phyloP scores from a whole-genome alignment of 2,888 invertebrate genomes.

The Drosophila anceps region DNA sequence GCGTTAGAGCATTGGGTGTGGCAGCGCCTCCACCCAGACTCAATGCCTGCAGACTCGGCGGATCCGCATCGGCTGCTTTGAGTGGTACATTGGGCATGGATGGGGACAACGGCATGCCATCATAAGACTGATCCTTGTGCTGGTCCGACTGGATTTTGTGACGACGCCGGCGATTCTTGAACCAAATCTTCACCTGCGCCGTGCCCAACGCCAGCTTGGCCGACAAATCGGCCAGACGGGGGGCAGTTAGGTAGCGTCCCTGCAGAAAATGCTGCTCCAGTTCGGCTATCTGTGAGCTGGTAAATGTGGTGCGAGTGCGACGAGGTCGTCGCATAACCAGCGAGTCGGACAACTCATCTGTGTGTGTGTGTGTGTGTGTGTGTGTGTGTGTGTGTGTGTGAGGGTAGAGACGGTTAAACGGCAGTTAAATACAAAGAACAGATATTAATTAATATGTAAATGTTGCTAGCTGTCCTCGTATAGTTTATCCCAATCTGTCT shows the following conservation, averaged over 20 bases:
- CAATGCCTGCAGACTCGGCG: slow-evolving; percentile 67
- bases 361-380: slow-evolving; percentile 34
- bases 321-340: slow-evolving; percentile 77
- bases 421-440: background rate
- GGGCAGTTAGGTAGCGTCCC: slow-evolving; percentile 74
- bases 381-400: slow-evolving; percentile 42
- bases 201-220: slow-evolving; percentile 71
- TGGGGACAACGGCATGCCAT: slow-evolving; percentile 73
- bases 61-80: slow-evolving; percentile 55
- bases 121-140: slow-evolving; percentile 68
- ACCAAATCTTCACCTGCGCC: slow-evolving; percentile 81
- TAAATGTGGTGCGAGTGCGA: slow-evolving; percentile 79
- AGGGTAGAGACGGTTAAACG: background rate
- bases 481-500: too few species aligned
- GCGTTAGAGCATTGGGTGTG: slow-evolving; percentile 64
- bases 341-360: slow-evolving; percentile 74
- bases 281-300: slow-evolving; percentile 75
- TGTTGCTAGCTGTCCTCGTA: too few species aligned
- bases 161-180: slow-evolving; percentile 81
- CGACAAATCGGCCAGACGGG: slow-evolving; percentile 72
- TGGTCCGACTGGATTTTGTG: slow-evolving; percentile 76
- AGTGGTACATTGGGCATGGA: slow-evolving; percentile 41
- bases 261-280: slow-evolving; percentile 78
- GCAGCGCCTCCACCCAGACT: slow-evolving; percentile 53
- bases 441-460: background rate